A percentile compares a stretch with the other conserved stretches of the same genome.
Evolutionary conservation across 92 coral and sea anemone genomes (phyloP).

Genomic region (Heteractis magnifica): DNA sequence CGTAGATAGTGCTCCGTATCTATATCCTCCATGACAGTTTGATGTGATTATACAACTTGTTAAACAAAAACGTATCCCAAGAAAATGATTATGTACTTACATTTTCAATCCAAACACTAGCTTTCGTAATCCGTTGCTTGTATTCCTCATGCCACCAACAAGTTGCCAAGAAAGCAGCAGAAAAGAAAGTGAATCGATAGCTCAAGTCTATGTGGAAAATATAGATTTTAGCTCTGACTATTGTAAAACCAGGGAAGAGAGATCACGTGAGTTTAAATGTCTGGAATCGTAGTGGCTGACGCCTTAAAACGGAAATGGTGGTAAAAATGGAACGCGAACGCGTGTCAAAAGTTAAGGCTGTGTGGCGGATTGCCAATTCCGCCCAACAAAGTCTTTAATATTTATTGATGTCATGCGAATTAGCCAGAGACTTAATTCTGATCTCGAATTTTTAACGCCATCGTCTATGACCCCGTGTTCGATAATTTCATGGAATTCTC

Average conservation of each 20-base stretch:
- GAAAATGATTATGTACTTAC: background rate
- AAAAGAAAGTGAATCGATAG: background rate
- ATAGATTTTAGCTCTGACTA: background rate
- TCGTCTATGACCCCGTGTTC: slow-evolving; percentile 1
- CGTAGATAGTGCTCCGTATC: background rate
- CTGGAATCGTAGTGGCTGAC: slow-evolving; percentile 13
- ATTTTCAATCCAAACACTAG: background rate
- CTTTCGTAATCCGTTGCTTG: background rate
- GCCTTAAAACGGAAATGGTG: slow-evolving; percentile 25
- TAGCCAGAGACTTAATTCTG: background rate
- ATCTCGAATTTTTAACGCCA: background rate
- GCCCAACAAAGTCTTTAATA: background rate
- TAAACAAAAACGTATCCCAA: background rate
- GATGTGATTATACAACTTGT: background rate
- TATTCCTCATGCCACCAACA: background rate
- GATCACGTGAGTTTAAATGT: slow-evolving; percentile 18
- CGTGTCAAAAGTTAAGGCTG: slow-evolving; percentile 25
- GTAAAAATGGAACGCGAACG: background rate
- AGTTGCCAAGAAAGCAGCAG: background rate
- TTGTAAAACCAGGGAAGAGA: background rate
- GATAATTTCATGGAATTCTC: background rate
- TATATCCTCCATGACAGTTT: slow-evolving; percentile 10
- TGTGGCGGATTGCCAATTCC: slow-evolving; percentile 9
- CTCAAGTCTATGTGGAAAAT: background rate
- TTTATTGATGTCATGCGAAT: background rate